A percentile compares a stretch with the other conserved stretches of the same genome.
These are phyloP conservation scores for Drosophila nigricruria DNA, from an alignment of 2,888 invertebrate species.

Conservation along the genomic window DNA sequence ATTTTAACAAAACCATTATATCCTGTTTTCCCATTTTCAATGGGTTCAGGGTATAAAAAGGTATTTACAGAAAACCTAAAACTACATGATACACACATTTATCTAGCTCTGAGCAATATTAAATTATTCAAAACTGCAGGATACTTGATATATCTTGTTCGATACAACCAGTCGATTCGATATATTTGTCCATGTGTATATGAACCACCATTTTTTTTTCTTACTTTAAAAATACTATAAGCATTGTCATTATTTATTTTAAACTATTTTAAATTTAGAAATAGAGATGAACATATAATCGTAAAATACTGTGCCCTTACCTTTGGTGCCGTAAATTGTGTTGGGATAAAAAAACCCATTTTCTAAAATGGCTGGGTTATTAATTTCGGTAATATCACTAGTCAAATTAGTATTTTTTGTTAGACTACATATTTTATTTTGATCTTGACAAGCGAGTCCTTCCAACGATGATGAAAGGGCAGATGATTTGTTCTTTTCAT, in stretches of 20 bases:
- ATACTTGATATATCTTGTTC: no score
- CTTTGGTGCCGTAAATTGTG: conserved; percentile 34
- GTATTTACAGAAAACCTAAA: no score
- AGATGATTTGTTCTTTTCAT: background rate
- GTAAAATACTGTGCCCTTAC: conserved; percentile 13
- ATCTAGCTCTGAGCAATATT: no score
- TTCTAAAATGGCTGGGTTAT: background rate
- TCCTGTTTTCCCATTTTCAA: no score
- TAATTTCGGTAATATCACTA: background rate
- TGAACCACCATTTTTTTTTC: no score
- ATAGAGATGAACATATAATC: background rate
- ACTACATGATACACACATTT: no score
- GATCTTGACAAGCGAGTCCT: background rate
- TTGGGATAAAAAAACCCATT: conserved; percentile 30
- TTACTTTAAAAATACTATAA: no score
- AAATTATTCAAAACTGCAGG: no score
- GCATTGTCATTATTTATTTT: background rate
- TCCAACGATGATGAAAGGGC: background rate
- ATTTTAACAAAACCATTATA: no score
- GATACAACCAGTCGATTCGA: no score
- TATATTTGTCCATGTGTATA: no score
- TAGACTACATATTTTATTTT: conserved; percentile 1
- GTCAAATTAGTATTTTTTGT: background rate
- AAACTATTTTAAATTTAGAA: background rate
- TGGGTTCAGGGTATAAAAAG: no score